A percentile compares a stretch with the other conserved stretches of the same genome.
phyloP scores from a whole-genome alignment of 2,113 vertebrate species.

The Oncorhynchus clarkii region DNA sequence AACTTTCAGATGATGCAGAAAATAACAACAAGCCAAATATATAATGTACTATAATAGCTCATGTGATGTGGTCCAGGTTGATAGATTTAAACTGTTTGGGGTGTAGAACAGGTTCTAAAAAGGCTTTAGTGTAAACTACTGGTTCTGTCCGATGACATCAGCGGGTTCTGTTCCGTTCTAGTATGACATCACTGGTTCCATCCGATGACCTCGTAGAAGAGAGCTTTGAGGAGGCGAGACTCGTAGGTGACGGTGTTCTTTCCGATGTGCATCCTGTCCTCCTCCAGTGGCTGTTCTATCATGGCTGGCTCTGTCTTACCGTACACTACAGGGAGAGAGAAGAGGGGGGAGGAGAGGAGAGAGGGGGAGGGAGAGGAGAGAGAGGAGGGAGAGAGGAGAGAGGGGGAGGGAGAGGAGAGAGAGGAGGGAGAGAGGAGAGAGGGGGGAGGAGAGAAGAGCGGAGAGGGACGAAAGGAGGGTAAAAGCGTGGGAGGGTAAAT shows the following conservation, averaged over 20 bases:
- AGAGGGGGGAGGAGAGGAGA: too few relatives aligned
- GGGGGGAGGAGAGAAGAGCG: too few relatives aligned
- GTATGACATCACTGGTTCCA: constrained; percentile 76
- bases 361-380: not conserved
- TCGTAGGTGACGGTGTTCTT: constrained; percentile 95
- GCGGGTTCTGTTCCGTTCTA: not conserved
- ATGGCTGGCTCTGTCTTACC: constrained; percentile 85
- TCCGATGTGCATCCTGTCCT: constrained; percentile 82
- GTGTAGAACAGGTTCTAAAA: not conserved
- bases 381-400: too few relatives aligned
- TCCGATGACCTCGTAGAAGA: constrained; percentile 87
- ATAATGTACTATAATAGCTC: too few relatives aligned
- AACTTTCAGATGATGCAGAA: not conserved
- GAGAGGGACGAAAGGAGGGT: too few relatives aligned
- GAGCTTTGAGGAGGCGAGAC: constrained; percentile 85
- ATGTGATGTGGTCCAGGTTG: too few relatives aligned
- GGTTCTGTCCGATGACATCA: not conserved
- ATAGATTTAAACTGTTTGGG: not conserved
- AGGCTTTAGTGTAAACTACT: not conserved
- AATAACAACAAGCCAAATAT: not conserved
- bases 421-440: too few relatives aligned
- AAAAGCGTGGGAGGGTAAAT: too few relatives aligned
- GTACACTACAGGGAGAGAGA: constrained; percentile 59
- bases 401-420: not conserved
- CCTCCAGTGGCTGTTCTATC: constrained; percentile 90